These are phyloP conservation scores for Phoenicopterus ruber DNA, from an alignment of 2,113 vertebrate species.

Conservation along the genomic window DNA sequence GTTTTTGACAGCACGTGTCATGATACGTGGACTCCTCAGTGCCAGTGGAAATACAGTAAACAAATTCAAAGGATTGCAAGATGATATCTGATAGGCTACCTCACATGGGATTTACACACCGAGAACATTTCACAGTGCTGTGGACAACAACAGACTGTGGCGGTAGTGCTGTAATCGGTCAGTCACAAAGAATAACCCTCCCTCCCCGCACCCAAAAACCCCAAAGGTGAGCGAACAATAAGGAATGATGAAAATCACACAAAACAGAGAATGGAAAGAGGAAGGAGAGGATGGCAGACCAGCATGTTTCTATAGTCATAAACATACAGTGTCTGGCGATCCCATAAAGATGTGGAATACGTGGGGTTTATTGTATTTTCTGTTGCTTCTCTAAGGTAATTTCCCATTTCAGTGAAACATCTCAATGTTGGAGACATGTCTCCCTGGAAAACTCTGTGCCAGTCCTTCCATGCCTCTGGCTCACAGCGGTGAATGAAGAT, in stretches of 20 bases:
- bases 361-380: not conserved
- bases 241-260: not conserved
- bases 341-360: not conserved
- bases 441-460: not conserved
- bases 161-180: not conserved
- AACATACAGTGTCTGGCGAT: not conserved
- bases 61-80: not conserved
- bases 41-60: not conserved
- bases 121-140: not conserved
- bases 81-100: not conserved
- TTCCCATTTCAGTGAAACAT: not conserved
- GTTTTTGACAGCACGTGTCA: not conserved
- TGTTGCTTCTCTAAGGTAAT: not conserved
- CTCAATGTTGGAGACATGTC: not conserved
- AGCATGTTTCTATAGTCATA: not conserved
- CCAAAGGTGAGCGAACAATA: not conserved
- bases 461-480: not conserved
- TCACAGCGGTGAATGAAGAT: not conserved
- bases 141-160: not conserved
- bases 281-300: not conserved
- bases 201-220: not conserved
- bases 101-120: not conserved
- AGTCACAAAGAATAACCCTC: not conserved
- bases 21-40: not conserved
- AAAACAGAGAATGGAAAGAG: not conserved